Evolutionary conservation across 2,113 vertebrate genomes (phyloP), one percentile per base, ranked within the genome.

Genomic region (Heterochromis multidens): DNA sequence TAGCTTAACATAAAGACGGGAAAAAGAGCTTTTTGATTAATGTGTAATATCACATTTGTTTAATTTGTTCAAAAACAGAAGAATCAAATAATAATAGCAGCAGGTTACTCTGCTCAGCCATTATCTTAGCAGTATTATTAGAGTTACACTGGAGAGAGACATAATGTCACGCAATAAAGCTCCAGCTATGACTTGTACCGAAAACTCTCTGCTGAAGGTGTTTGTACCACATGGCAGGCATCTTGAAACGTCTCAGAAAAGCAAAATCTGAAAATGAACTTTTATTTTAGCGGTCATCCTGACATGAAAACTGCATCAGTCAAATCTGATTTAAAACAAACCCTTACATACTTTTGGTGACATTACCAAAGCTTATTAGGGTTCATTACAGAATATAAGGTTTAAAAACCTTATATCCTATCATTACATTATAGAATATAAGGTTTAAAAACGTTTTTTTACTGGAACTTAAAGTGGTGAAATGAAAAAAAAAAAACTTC

Each of bases 391-490:
- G 8, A 61, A 61, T 19, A 8, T 31, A 19, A 61, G 16, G 27
- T 29, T 31, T 61, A 27, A 59, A 29, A 59, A 29, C 57, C 13
- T 58, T 58, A 58, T 31, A 31, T 31, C 5, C 31, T 31, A 5
- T 31, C 31, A 31, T 31, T 31, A 31, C 12, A 58, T 58, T 58
- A 10, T 58, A 58, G 14, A 59, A 29, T 1, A 11, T 23, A 23
- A 65, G 21, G 21, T 40, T 65, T 67, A 43, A 25, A 14, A 43
- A n/a, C n/a, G 13, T 25, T 67, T 67, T 67, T 67, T 13, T 21
- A 25, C 63, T 25, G 0, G 35, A 67, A 67, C 40, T 4, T 13
- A 12, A 13, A 12, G 62, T 67, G 63, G 9, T 67, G 0, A 43
- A 67, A 35, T 67, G n/a, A 40, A n/a, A n/a, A n/a, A n/a, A n/a